A percentile compares a stretch with the other conserved stretches of the same genome.
These are phyloP conservation scores for Monochamus saltuarius DNA, from an alignment of 1,140 invertebrate species.

Conservation along the genomic window DNA sequence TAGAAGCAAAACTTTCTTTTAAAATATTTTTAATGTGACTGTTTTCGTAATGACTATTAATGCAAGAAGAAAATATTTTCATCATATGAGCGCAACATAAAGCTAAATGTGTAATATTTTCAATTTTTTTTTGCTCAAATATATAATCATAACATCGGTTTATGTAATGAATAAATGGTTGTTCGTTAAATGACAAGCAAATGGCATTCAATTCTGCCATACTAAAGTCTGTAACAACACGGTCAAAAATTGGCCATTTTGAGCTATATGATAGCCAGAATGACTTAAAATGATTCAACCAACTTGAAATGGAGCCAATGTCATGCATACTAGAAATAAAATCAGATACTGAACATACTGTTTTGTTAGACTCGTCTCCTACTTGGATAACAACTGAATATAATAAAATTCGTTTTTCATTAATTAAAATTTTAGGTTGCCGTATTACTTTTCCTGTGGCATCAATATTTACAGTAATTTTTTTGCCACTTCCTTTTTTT, in stretches of 20 bases:
- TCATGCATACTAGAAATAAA: conserved; percentile 5
- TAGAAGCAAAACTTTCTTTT: conserved; percentile 3
- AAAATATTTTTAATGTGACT: neutral
- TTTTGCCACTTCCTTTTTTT: neutral
- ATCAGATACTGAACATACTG: neutral
- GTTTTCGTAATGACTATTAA: conserved; percentile 4
- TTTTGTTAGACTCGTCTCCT: neutral
- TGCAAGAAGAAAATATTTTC: conserved; percentile 2
- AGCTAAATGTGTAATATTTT: conserved; percentile 1
- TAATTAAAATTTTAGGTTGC: neutral
- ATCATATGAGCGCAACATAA: conserved; percentile 10
- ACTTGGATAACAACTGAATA: conserved; percentile 3
- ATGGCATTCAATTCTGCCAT: too few relatives aligned
- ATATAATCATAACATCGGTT: neutral
- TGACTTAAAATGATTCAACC: conserved; percentile 4
- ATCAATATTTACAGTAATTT: conserved; percentile 1
- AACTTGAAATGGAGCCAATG: neutral
- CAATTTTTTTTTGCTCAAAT: neutral
- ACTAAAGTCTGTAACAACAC: conserved; percentile 6
- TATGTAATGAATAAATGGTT: too few relatives aligned
- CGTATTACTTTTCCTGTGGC: neutral
- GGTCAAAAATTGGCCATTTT: conserved; percentile 6
- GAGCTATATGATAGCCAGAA: neutral
- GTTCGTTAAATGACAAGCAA: too few relatives aligned
- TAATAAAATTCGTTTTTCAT: conserved; percentile 1